Evolutionary conservation across 2,888 invertebrate species (phyloP).

Genomic region (Arctia plantaginis): DNA sequence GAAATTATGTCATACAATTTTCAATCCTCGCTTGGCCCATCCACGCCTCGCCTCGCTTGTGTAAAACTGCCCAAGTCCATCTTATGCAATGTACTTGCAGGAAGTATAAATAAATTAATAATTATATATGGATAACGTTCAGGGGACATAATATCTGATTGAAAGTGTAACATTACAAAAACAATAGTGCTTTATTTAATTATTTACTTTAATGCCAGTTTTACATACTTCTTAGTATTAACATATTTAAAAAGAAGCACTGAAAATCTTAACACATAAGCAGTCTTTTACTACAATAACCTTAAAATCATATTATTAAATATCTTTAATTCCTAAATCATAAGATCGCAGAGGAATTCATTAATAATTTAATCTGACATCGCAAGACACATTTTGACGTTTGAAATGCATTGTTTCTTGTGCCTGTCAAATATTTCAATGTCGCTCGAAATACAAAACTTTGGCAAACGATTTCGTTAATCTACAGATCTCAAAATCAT

Average conservation of each 20-base stretch:
- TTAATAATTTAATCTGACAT: neutral
- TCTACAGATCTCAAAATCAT: neutral
- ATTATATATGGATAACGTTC: neutral
- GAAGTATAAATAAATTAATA: no score
- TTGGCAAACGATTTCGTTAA: neutral
- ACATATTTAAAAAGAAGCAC: neutral
- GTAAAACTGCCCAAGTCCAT: no score
- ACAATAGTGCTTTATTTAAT: neutral
- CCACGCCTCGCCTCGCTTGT: no score
- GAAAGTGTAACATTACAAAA: neutral
- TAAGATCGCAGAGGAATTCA: neutral
- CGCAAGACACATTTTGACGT: neutral
- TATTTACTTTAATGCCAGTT: neutral
- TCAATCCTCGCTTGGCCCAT: no score
- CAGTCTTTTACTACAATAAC: neutral
- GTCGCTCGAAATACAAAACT: neutral
- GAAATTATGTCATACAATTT: no score
- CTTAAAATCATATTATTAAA: neutral
- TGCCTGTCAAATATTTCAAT: constrained; percentile 2
- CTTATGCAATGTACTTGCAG: no score
- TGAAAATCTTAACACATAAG: no score
- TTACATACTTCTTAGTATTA: neutral
- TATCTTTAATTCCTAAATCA: neutral
- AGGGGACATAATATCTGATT: neutral
- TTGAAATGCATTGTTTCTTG: neutral